Base-by-base conservation (phyloP, 1,140 invertebrate genomes). In the Aphelinus atriplicis region DNA sequence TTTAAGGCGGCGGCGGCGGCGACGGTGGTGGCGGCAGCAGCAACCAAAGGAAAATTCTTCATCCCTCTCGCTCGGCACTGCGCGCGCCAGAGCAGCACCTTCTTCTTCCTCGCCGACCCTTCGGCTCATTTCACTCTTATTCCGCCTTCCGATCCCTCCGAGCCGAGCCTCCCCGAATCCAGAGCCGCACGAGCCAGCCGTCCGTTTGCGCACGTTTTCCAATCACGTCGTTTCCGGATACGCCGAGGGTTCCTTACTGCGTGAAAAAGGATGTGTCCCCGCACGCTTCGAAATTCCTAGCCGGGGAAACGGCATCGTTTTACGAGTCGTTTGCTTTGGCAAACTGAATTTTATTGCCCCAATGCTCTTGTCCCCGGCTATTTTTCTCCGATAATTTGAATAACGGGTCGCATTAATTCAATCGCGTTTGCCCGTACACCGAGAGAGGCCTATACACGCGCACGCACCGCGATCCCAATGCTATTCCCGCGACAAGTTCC, bases 181-280 rank as follows among this genome's bases (percentile, higher is more conserved):
- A 26, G 80, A 82, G 82, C 26, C 26, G 85, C 80, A 77, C 79
- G 79, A 84, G 76, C 77, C 81, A 81, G 73, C 76, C 79, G 78
- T 83, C 80, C 82, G 80, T 81, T 84, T 81, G 62, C 62, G 79
- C 80, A 82, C 84, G 82, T 86, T 87, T 87, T 86, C 83, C 85
- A 85, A 87, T 86, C 84, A 83, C 80, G 80, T 78, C 80, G 76
- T 80, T 81, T 80, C 77, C 65, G n/a, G 47, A 10, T 46, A 7
- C 46, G 2, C 42, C 45, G 46, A 3, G 64, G 48, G 5, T 7
- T 26, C 46, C 47, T 58, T 45, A 7, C n/a, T 50, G 51, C 10
- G 64, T 42, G 65, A 68, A 76, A 69, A 63, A 58, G 69, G 67
- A 75, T 63, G 57, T 9, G 7, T 26, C 26, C 26, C 58, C 48